Evolutionary conservation across 2,113 vertebrate genomes (phyloP), one percentile per base, ranked within the genome.

Genomic region (Varanus salvator): DNA sequence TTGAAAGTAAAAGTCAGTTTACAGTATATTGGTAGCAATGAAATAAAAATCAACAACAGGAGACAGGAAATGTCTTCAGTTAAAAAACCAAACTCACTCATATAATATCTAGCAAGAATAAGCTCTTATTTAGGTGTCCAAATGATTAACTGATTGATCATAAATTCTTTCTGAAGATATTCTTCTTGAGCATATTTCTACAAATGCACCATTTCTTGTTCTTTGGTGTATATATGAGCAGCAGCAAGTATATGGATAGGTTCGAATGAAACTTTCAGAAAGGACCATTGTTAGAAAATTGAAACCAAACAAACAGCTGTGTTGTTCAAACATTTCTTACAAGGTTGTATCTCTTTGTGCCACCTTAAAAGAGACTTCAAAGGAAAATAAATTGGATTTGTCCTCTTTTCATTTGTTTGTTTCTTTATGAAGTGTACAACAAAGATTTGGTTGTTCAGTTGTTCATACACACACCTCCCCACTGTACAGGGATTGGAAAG

Each of bases 121-220:
- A 69, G 17, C 11, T 14, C 19, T 74, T 85, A 50, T 85, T 81
- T 88, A 82, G 44, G 17, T 85, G 34, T 78, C 66, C 0, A 92
- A 74, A 57, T 93, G 88, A 90, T 95, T 6, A 23, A 85, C n/a
- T 19, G 85, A 88, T 90, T 92, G 48, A 85, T 57, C 14, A 54
- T 85, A 25, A 52, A 94, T 93, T 96, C 87, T 19, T 69, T 92
- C 91, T 90, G 89, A 94, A 69, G 88, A 95, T 89, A 87, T 94
- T 91, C 84, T 93, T 93, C 92, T 93, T 93, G 93, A 80, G 66
- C 88, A 68, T 92, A 75, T 88, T 50, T 76, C 92, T 60, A 93
- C 85, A 92, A 89, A 69, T 84, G 91, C 92, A 88, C 89, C 87
- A 87, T 29, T 92, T 89, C 90, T 86, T 93, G 86, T 54, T 89